These are phyloP conservation scores for Urocolius indicus DNA, from an alignment of 2,113 vertebrate species.

Conservation along the genomic window DNA sequence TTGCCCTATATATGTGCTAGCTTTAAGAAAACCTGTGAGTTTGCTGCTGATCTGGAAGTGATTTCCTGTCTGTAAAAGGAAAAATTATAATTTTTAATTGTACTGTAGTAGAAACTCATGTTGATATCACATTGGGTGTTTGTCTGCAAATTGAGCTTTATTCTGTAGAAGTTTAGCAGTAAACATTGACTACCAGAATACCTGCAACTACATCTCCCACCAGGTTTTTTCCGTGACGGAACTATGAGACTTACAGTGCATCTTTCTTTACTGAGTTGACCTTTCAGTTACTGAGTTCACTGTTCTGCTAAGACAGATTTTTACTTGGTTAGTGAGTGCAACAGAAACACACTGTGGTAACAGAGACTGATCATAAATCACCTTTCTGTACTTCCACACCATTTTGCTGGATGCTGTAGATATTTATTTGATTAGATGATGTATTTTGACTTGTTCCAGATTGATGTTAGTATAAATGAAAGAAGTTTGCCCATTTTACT, in stretches of 20 bases:
- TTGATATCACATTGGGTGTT: neutral
- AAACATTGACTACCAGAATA: neutral
- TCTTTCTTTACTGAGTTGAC: neutral
- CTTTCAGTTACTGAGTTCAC: neutral
- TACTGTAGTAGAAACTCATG: neutral
- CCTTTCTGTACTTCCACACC: neutral
- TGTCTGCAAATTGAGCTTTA: neutral
- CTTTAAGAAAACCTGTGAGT: neutral
- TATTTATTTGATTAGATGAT: neutral
- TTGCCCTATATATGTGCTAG: neutral
- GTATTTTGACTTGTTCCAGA: no score
- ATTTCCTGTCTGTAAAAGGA: neutral
- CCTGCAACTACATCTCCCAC: neutral
- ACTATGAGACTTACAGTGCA: no score
- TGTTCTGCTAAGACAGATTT: neutral
- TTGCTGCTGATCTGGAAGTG: neutral
- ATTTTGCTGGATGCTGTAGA: neutral
- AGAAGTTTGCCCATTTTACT: no score
- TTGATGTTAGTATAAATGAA: no score
- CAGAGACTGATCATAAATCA: neutral
- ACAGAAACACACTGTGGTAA: neutral
- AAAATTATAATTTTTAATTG: neutral
- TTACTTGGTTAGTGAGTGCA: neutral
- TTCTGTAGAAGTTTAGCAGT: neutral
- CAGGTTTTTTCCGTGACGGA: neutral